Base-by-base conservation (phyloP, 2,888 invertebrate genomes). In the Sarcophaga subvicina region DNA sequence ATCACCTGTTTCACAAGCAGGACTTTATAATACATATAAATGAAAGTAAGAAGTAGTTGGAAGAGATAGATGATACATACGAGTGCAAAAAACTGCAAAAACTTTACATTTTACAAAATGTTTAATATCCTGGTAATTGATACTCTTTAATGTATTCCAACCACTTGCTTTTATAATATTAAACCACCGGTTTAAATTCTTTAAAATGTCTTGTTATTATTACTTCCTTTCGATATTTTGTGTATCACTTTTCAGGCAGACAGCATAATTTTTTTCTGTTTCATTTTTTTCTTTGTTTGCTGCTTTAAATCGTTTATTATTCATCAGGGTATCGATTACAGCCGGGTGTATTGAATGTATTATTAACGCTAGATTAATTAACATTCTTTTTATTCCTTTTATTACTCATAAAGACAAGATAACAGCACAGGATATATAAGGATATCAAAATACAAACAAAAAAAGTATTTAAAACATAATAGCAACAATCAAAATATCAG, bases 311-410 rank as follows among this genome's bases (percentile, higher is more conserved):
- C 54, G 63, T 80, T 84, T 84, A 80, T 80, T 80, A 80, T 84
- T 80, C 80, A 84, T 80, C 76, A 76, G 80, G 25, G 80, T 84
- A 84, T 84, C 80, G 71, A 80, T 84, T 76, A 70, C 84, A 84
- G 80, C 62, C 67, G 67, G 76, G 84, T 84, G 76, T 84, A 71
- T 84, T 80, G 80, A 84, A 84, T 76, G 71, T 49, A 85, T 87
- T 87, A 87, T 87, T 87, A 75, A 87, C 87, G 84, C 81, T 79
- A 81, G 84, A 84, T 87, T 87, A 87, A 87, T 84, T 87, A 87
- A 84, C 84, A 82, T 87, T 84, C 70, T 78, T 76, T 81, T 83
- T 77, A 62, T 77, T 77, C 20, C n/a, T 62, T 62, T 22, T 22
- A 20, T 76, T 60, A 59, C 76, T 17, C 49, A 69, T 22, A 69